Conservation (phyloP, 2,797 vertebrate genomes). For the Erithacus rubecula region DNA sequence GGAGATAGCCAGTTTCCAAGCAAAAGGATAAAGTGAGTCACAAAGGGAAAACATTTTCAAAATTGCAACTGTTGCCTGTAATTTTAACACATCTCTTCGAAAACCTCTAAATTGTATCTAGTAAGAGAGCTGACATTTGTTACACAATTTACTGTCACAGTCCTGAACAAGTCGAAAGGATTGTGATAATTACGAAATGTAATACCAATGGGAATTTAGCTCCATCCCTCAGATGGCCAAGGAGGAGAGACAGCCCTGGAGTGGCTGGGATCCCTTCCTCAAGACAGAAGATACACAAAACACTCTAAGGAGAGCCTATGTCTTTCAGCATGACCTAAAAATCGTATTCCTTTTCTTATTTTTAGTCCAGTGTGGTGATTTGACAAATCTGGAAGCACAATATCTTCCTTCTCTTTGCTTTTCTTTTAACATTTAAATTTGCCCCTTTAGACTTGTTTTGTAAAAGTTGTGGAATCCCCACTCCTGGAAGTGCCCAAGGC, state of each 20-base stretch:
- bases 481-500: background rate
- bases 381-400: background rate
- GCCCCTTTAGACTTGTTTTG: background rate
- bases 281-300: background rate
- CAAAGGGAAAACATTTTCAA: background rate
- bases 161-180: background rate
- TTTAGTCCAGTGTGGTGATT: background rate
- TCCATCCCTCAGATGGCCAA: background rate
- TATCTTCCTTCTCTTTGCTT: background rate
- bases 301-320: background rate
- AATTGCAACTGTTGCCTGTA: background rate
- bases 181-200: background rate
- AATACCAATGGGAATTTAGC: background rate
- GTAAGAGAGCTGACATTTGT: background rate
- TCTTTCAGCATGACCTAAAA: background rate
- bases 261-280: background rate
- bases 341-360: background rate
- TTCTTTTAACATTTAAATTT: background rate
- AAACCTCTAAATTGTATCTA: background rate
- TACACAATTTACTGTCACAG: background rate
- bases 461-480: background rate
- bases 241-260: background rate
- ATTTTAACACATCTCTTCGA: background rate
- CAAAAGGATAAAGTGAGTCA: background rate
- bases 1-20: background rate